Evolutionary conservation across 2,797 vertebrate species (phyloP).

Genomic region (Paedocypris micromegethes): DNA sequence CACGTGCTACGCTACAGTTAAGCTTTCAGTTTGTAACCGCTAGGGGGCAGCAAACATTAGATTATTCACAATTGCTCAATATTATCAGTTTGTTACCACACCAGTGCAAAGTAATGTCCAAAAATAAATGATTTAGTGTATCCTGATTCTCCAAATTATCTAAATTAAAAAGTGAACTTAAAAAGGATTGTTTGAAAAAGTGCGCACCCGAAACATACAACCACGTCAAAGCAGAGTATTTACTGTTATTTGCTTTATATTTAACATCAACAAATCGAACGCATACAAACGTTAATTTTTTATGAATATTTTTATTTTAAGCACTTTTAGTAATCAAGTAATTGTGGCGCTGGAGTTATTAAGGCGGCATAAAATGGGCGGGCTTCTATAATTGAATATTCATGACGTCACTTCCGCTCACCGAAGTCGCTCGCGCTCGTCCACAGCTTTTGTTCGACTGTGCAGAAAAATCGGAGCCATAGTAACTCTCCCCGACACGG

Average conservation of each 20-base stretch:
- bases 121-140: background rate
- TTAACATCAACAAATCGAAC: no score
- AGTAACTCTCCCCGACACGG: constrained; percentile 35
- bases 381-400: constrained; percentile 1
- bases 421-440: constrained; percentile 41
- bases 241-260: no score
- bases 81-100: background rate
- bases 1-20: no score
- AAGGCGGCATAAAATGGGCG: constrained; percentile 32
- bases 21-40: constrained; percentile 46
- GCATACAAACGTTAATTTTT: no score
- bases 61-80: constrained; percentile 39
- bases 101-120: background rate
- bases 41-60: constrained; percentile 66
- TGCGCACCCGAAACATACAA: no score
- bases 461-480: constrained; percentile 32
- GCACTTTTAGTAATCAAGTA: no score
- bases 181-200: no score
- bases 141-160: no score
- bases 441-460: constrained; percentile 51
- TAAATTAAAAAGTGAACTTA: no score
- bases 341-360: no score
- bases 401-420: constrained; percentile 51
- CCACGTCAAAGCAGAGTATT: no score
- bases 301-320: no score